phyloP scores from a whole-genome alignment of 2,113 vertebrate species.

The Rousettus leschenaultii region DNA sequence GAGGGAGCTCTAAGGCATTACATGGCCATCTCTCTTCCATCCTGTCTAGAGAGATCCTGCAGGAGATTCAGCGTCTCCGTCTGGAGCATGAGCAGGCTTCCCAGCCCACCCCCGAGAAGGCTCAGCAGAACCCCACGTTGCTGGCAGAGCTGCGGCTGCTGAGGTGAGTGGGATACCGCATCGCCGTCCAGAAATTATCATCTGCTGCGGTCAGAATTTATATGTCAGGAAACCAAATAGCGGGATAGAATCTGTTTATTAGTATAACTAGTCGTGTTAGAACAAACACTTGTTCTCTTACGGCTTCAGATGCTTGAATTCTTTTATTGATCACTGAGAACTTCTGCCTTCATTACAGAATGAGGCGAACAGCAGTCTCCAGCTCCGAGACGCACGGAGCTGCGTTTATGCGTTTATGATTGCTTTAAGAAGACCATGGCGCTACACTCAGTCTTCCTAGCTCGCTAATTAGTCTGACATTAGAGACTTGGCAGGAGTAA shows the following conservation, averaged over 20 bases:
- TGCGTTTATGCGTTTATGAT: background rate
- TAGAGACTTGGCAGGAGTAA: background rate
- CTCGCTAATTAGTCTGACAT: background rate
- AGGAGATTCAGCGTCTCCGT: conserved; percentile 95
- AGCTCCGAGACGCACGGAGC: background rate
- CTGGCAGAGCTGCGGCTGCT: conserved; percentile 93
- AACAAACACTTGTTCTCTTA: background rate
- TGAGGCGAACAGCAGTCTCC: background rate
- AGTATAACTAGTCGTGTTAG: background rate
- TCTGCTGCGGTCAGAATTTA: background rate
- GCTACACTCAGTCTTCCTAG: background rate
- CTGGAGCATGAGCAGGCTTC: conserved; percentile 96
- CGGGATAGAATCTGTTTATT: background rate
- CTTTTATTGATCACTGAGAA: background rate
- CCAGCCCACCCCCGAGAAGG: conserved; percentile 95
- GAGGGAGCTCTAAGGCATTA: background rate
- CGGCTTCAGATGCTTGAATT: background rate
- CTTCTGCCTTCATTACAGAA: background rate
- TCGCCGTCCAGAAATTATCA: accelerated
- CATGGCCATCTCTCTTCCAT: accelerated
- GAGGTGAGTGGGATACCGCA: conserved; percentile 76
- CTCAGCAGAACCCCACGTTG: conserved; percentile 95
- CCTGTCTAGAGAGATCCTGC: conserved; percentile 91
- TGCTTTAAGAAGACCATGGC: background rate
- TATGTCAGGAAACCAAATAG: background rate